A percentile compares a stretch with the other conserved stretches of the same genome.
Evolutionary conservation across 1,140 invertebrate species (phyloP).

Genomic region (Latrodectus geometricus): DNA sequence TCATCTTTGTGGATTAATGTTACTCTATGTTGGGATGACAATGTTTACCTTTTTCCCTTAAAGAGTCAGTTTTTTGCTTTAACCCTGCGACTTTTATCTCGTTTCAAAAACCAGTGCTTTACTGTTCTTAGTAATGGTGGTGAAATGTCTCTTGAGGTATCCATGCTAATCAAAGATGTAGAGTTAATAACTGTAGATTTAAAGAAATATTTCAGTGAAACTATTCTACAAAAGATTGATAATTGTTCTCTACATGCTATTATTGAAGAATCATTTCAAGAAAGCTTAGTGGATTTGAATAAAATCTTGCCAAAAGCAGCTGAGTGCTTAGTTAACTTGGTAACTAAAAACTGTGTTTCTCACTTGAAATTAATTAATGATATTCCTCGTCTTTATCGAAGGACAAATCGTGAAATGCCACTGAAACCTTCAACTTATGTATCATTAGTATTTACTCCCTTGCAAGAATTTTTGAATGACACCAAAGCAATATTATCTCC

Average conservation of each 20-base stretch:
- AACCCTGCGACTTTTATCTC: constrained; percentile 81
- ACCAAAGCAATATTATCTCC: constrained; percentile 52
- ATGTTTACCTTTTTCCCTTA: constrained; percentile 80
- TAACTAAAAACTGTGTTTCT: constrained; percentile 63
- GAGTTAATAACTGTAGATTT: background rate
- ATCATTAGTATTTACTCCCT: constrained; percentile 75
- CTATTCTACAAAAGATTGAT: background rate
- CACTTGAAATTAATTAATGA: constrained; percentile 79
- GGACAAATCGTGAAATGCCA: constrained; percentile 90
- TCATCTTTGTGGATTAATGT: constrained; percentile 74
- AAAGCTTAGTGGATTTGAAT: background rate
- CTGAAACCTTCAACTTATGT: constrained; percentile 84
- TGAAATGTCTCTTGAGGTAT: constrained; percentile 1
- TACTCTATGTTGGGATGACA: constrained; percentile 78
- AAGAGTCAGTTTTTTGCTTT: constrained; percentile 88
- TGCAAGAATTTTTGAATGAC: constrained; percentile 70
- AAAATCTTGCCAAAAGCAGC: constrained; percentile 16
- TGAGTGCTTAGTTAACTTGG: background rate
- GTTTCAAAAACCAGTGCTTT: constrained; percentile 79
- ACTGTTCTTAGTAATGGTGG: background rate
- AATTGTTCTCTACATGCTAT: background rate
- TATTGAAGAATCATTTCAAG: background rate
- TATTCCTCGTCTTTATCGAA: constrained; percentile 90
- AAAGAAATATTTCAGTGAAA: constrained; percentile 2
- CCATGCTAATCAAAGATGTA: constrained; percentile 34